Evolutionary conservation across 2,888 invertebrate genomes (phyloP), one percentile per base, ranked within the genome.

Genomic region (Scaptomyza parva): DNA sequence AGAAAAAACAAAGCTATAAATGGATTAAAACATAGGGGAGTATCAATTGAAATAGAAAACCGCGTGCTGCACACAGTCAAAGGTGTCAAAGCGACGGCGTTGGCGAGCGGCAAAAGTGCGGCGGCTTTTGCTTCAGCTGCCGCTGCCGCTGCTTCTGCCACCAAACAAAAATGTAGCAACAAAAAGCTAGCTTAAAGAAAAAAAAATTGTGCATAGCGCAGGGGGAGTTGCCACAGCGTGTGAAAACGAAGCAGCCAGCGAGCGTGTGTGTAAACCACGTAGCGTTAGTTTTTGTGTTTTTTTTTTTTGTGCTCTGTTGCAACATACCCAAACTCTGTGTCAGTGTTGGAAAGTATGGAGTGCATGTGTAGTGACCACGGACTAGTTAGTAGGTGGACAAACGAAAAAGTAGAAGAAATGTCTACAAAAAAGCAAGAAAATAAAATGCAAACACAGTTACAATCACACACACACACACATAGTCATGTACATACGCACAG

Each of bases 31-130:
- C 60, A 55, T 53, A 59, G 65, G 54, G 53, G 60, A 76, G 81
- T 77, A 81, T 67, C 87, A 84, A 86, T 88, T 83, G 88, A 88
- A 83, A 83, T 88, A 88, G 82, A 81, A 88, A 83, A 86, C 82
- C 82, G 82, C 83, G 17, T 37, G 80, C 51, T 67, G 65, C 82
- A 82, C 73, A 67, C 82, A 84, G 70, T 77, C 78, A 53, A 64
- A 82, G 82, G 82, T 83, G 88, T 83, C 87, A 88, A 86, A 80
- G 82, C 88, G 87, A 77, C 78, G 88, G 68, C 57, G 58, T 58
- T 41, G 54, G 54, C 54, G 70, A 75, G 63, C 73, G 80, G 77
- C 72, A 76, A 84, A 76, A 76, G 84, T 80, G 60, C 61, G 82
- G 45, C 45, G 58, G 88, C 87, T 86, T 88, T 88, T 70, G 81